A percentile compares a stretch with the other conserved stretches of the same genome.
These are phyloP conservation scores for Tiaroga cobitis DNA, from an alignment of 2,797 vertebrate species.

Conservation along the genomic window DNA sequence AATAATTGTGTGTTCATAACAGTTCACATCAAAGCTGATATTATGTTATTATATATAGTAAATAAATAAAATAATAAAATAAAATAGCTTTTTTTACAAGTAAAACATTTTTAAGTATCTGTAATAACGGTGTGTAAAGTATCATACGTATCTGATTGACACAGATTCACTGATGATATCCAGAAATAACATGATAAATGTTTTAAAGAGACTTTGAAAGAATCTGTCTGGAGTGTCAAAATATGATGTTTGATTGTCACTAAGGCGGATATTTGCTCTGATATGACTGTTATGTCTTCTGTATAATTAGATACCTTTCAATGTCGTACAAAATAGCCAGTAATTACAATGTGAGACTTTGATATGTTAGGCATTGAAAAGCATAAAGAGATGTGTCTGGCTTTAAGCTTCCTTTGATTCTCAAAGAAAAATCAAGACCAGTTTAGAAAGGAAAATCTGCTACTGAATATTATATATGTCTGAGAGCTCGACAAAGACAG, in stretches of 20 bases:
- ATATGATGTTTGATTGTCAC: conserved; percentile 4
- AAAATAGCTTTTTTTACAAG: background rate
- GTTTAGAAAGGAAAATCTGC: conserved; percentile 18
- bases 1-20: background rate
- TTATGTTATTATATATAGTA: background rate
- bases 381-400: conserved; percentile 18
- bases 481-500: conserved; percentile 23
- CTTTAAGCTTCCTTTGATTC: conserved; percentile 26
- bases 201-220: conserved; percentile 14
- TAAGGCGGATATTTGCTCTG: background rate
- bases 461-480: conserved; percentile 16
- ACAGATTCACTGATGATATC: background rate
- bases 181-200: background rate
- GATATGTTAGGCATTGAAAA: conserved; percentile 17
- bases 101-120: background rate
- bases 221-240: conserved; percentile 9
- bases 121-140: background rate
- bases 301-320: conserved; percentile 18
- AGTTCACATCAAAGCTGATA: background rate
- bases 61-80: too few relatives aligned
- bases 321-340: conserved; percentile 12
- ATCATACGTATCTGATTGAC: background rate
- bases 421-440: conserved; percentile 42
- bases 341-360: conserved; percentile 15
- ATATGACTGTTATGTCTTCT: background rate